A percentile compares a stretch with the other conserved stretches of the same genome.
Evolutionary conservation across 1,140 invertebrate genomes (phyloP).

Genomic region (Vollenhovia emeryi): DNA sequence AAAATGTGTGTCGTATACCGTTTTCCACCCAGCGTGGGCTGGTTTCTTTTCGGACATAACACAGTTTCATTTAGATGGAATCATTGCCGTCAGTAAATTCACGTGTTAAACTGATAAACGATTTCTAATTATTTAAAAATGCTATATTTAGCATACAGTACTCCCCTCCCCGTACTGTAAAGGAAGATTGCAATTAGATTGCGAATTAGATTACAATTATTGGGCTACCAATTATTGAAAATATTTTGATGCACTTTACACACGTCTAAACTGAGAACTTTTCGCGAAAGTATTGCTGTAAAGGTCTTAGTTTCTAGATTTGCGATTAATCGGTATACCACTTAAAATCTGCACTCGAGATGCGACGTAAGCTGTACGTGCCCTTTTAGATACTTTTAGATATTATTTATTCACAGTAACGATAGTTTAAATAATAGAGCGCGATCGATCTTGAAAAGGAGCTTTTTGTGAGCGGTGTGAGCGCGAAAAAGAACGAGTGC

Average conservation of each 20-base stretch:
- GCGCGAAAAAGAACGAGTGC: slow-evolving; percentile 32
- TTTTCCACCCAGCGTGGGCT: too few relatives aligned
- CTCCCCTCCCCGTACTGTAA: too few relatives aligned
- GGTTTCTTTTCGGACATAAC: too few relatives aligned
- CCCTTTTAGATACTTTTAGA: background rate
- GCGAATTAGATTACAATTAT: too few relatives aligned
- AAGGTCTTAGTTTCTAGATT: background rate
- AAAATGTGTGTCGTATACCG: too few relatives aligned
- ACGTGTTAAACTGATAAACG: too few relatives aligned
- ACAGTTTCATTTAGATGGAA: too few relatives aligned
- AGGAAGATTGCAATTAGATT: too few relatives aligned
- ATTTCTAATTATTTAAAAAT: too few relatives aligned
- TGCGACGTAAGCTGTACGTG: background rate
- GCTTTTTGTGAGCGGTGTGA: slow-evolving; percentile 23
- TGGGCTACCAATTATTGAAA: too few relatives aligned
- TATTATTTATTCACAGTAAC: slow-evolving; percentile 47
- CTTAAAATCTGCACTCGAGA: background rate
- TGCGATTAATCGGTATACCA: background rate
- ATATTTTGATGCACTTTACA: background rate
- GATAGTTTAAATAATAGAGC: slow-evolving; percentile 37
- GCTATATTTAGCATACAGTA: too few relatives aligned
- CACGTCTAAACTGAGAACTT: background rate
- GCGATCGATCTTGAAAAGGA: slow-evolving; percentile 44
- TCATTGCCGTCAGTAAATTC: too few relatives aligned
- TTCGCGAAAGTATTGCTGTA: background rate